These are phyloP conservation scores for Formica exsecta DNA, from an alignment of 1,140 invertebrate species.

Conservation along the genomic window DNA sequence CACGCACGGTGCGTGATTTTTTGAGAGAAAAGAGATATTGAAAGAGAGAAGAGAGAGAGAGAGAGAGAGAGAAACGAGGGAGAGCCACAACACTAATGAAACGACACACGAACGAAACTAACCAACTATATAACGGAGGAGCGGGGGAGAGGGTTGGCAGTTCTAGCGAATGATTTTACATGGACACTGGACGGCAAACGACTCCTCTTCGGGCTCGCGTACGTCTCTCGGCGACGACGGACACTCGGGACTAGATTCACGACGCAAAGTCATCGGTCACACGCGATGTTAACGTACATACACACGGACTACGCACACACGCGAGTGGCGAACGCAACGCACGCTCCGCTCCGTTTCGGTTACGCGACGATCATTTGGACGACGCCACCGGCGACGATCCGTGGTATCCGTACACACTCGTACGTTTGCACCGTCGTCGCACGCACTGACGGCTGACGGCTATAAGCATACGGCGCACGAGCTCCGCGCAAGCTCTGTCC, in stretches of 20 bases:
- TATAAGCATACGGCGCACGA: not conserved
- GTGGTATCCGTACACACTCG: not conserved
- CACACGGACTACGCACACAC: not conserved
- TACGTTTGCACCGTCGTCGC: conserved; percentile 18
- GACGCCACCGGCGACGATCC: conserved; percentile 29
- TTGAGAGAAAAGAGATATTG: not conserved
- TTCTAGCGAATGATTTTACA: conserved; percentile 77
- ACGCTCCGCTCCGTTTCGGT: conserved; percentile 30
- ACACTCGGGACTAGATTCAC: conserved; percentile 67
- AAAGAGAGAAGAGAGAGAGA: conserved; percentile 20
- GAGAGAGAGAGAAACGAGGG: conserved; percentile 15
- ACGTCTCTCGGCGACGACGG: conserved; percentile 58
- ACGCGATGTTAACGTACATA: conserved; percentile 13
- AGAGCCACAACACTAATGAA: conserved; percentile 66
- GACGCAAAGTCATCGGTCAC: conserved; percentile 76
- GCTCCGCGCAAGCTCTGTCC: conserved; percentile 8
- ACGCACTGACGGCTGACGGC: not conserved
- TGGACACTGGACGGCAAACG: conserved; percentile 74
- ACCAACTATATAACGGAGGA: conserved; percentile 76
- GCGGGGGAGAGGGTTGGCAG: conserved; percentile 56
- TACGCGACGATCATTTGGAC: conserved; percentile 16
- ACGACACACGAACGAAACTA: conserved; percentile 76
- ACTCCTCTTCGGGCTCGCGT: conserved; percentile 62
- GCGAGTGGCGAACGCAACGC: not conserved
- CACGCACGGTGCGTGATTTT: not conserved